Conservation (phyloP, 2,113 vertebrate species). For the Genyomyrus donnyi region DNA sequence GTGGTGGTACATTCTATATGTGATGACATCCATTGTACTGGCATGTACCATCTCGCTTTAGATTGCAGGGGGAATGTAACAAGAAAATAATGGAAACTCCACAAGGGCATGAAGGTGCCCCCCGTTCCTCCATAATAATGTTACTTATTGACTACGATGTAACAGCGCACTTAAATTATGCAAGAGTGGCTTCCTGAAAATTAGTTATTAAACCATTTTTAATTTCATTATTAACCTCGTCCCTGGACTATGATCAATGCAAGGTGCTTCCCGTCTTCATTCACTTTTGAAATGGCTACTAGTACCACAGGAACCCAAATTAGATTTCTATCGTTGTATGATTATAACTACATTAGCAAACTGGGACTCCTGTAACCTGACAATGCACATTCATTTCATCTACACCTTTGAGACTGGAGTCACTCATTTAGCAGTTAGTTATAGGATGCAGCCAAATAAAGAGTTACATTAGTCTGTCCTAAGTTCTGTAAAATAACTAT, state of each 20-base stretch:
- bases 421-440: not conserved
- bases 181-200: not conserved
- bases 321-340: not conserved
- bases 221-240: not conserved
- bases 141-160: not conserved
- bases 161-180: not conserved
- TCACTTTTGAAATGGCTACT: not conserved
- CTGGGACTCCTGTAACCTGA: not conserved
- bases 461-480: not conserved
- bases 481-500: not conserved
- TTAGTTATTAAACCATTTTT: not conserved
- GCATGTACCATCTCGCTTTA: not conserved
- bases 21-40: not conserved
- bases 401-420: not conserved
- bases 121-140: not conserved
- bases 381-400: not conserved
- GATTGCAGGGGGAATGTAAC: not conserved
- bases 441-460: not conserved
- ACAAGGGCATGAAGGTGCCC: not conserved
- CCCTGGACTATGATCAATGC: not conserved
- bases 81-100: not conserved
- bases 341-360: not conserved
- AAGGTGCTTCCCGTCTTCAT: not conserved
- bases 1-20: not conserved
- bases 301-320: not conserved